Conservation (phyloP, 1,140 invertebrate genomes). For the Pectinophora gossypiella region DNA sequence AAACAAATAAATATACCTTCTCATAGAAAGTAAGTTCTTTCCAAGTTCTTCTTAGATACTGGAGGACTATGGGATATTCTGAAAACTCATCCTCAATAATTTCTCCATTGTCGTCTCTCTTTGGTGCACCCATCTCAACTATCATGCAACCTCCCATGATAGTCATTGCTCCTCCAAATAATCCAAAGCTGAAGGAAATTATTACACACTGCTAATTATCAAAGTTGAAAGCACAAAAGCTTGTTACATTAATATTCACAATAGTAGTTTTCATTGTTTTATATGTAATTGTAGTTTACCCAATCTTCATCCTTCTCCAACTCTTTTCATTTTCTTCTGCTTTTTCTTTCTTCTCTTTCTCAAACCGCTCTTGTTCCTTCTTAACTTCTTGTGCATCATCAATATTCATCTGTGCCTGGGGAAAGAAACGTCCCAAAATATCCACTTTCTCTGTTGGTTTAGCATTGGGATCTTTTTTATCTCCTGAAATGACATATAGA, state of each 20-base stretch:
- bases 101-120: conserved; percentile 83
- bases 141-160: conserved; percentile 74
- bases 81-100: conserved; percentile 89
- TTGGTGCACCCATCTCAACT: conserved; percentile 83
- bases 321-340: conserved; percentile 77
- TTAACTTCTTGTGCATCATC: conserved; percentile 60
- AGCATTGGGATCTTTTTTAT: neutral
- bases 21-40: conserved; percentile 87
- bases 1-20: too few relatives aligned
- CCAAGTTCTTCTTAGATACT: conserved; percentile 84
- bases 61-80: conserved; percentile 80
- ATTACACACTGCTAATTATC: too few relatives aligned
- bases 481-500: conserved; percentile 39
- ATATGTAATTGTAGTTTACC: conserved; percentile 41
- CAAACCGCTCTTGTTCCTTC: conserved; percentile 68
- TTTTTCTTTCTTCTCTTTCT: conserved; percentile 69
- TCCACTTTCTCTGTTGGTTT: conserved; percentile 43
- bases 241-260: too few relatives aligned
- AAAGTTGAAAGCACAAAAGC: too few relatives aligned
- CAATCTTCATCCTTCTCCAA: conserved; percentile 78
- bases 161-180: conserved; percentile 72
- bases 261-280: too few relatives aligned
- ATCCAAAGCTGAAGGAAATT: conserved; percentile 70
- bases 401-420: conserved; percentile 40
- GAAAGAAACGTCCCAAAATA: conserved; percentile 66